phyloP scores from a whole-genome alignment of 2,888 invertebrate species.

The Deroplatys truncata region DNA sequence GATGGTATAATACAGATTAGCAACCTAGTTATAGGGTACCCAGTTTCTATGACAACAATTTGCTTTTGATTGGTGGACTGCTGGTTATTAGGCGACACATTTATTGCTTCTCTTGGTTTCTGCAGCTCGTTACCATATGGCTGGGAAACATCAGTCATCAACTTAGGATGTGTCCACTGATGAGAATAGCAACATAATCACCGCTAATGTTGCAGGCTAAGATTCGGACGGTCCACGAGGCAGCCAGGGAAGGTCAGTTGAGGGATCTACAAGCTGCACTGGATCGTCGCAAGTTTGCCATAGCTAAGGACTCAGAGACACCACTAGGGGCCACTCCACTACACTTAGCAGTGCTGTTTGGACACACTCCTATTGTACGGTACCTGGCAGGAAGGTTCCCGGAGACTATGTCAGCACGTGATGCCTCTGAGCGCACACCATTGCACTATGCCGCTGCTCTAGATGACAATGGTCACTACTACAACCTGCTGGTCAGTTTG shows the following conservation, averaged over 20 bases:
- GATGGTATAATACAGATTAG: too few species aligned
- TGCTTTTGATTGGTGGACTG: too few species aligned
- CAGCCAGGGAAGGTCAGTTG: conserved; percentile 79
- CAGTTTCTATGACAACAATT: too few species aligned
- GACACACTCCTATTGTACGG: conserved; percentile 72
- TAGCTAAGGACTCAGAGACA: conserved; percentile 75
- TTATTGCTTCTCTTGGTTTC: too few species aligned
- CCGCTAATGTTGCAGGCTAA: conserved; percentile 60
- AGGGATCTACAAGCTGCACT: conserved; percentile 79
- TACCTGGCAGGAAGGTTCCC: conserved; percentile 67
- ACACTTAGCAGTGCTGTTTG: conserved; percentile 81
- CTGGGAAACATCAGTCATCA: too few species aligned
- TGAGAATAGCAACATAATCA: too few species aligned
- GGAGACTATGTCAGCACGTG: conserved; percentile 76
- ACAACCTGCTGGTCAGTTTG: conserved; percentile 76
- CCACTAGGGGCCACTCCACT: conserved; percentile 80
- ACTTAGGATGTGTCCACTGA: too few species aligned
- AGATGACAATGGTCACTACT: conserved; percentile 83
- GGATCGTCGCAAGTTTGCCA: conserved; percentile 85
- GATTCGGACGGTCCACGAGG: conserved; percentile 82
- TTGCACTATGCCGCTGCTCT: conserved; percentile 83
- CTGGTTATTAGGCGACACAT: too few species aligned
- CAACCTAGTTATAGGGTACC: too few species aligned
- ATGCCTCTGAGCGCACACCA: conserved; percentile 77
- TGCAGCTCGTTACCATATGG: too few species aligned